phyloP scores from a whole-genome alignment of 2,113 vertebrate genomes.

The Alligator sinensis region DNA sequence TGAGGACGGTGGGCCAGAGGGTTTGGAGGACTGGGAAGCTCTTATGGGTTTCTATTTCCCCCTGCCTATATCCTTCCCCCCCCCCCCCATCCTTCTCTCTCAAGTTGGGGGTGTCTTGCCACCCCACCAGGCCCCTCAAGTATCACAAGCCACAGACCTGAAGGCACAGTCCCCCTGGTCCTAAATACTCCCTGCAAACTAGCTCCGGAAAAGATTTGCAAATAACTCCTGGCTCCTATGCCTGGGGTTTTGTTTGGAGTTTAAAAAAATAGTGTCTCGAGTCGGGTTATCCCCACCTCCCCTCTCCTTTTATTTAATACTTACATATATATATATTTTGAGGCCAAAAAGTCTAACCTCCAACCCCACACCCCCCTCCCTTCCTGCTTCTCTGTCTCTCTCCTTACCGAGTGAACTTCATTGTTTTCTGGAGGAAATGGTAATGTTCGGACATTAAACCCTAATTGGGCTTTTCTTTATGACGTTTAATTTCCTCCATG shows the following conservation, averaged over 20 bases:
- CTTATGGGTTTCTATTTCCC: neutral
- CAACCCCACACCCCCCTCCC: neutral
- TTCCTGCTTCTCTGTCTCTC: neutral
- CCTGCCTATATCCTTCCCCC: rapidly evolving
- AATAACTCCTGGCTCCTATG: too few species aligned
- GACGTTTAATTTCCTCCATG: conserved; percentile 77
- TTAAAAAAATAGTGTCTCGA: too few species aligned
- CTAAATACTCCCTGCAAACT: too few species aligned
- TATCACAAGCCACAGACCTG: neutral
- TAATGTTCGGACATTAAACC: conserved; percentile 71
- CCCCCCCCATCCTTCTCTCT: neutral
- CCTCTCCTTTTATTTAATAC: neutral
- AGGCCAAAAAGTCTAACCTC: conserved; percentile 6
- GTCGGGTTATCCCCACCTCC: too few species aligned
- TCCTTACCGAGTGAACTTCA: conserved; percentile 78
- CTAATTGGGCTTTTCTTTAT: conserved; percentile 77
- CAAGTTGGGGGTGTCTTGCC: neutral
- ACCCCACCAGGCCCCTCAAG: neutral
- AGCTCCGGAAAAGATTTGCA: neutral
- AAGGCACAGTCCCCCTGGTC: too few species aligned
- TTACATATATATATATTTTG: neutral
- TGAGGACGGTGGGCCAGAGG: neutral
- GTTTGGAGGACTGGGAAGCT: neutral
- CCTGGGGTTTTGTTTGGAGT: too few species aligned
- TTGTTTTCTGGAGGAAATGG: conserved; percentile 76